phyloP scores from a whole-genome alignment of 2,113 vertebrate genomes.

The Piprites chloris region DNA sequence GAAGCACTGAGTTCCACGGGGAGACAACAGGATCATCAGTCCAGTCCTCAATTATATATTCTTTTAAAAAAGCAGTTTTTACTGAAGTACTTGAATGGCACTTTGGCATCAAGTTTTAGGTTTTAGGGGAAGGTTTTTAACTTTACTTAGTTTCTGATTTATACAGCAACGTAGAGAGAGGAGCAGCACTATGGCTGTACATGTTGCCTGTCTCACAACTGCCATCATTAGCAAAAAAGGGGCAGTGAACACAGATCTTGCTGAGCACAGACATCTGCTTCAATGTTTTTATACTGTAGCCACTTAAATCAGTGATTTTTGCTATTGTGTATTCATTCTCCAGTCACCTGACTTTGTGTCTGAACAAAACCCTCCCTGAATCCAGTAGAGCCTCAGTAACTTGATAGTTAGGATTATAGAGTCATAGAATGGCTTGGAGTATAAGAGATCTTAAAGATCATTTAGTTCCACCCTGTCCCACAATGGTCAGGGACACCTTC shows the following conservation, averaged over 20 bases:
- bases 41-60: background rate
- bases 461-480: background rate
- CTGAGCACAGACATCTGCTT: background rate
- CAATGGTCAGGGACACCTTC: background rate
- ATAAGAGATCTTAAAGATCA: background rate
- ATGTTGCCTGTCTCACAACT: background rate
- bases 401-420: background rate
- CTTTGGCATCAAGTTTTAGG: background rate
- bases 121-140: background rate
- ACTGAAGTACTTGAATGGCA: background rate
- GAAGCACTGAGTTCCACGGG: background rate
- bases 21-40: background rate
- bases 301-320: background rate
- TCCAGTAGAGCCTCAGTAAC: background rate
- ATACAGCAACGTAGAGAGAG: fast-evolving
- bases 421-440: background rate
- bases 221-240: background rate
- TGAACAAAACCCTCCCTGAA: background rate
- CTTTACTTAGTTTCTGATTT: background rate
- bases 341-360: background rate
- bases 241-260: background rate
- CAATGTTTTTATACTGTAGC: background rate
- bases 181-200: fast-evolving
- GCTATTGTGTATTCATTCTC: background rate
- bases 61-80: background rate